Conservation (phyloP, 2,888 invertebrate genomes). For the Onthophagus sagittarius region DNA sequence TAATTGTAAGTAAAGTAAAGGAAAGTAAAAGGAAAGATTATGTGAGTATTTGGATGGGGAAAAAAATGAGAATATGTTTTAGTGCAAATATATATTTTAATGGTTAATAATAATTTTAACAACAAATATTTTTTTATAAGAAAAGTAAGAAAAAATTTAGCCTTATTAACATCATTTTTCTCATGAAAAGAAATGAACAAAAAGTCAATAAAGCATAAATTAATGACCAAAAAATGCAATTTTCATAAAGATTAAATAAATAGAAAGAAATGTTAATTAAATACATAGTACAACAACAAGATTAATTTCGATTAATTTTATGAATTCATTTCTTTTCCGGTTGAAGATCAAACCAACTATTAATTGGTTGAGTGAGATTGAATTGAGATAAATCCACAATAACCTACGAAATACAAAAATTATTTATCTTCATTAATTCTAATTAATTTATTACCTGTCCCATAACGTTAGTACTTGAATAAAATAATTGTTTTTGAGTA, state of each 20-base stretch:
- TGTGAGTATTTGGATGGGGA: too few species aligned
- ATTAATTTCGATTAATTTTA: neutral
- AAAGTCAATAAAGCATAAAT: too few species aligned
- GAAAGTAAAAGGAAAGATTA: neutral
- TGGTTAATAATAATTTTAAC: neutral
- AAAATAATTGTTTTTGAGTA: slow-evolving; percentile 80
- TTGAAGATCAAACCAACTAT: slow-evolving; percentile 70
- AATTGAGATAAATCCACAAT: slow-evolving; percentile 62
- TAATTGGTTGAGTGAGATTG: slow-evolving; percentile 64
- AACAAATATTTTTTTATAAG: too few species aligned
- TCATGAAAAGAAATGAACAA: too few species aligned
- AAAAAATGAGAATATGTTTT: neutral
- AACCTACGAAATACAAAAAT: slow-evolving; percentile 51
- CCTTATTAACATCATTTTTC: too few species aligned
- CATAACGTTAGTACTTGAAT: slow-evolving; percentile 76
- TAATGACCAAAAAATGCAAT: too few species aligned
- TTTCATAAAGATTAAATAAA: too few species aligned
- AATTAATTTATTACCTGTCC: slow-evolving; percentile 56
- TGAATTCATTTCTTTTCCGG: slow-evolving; percentile 49
- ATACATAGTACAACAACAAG: neutral
- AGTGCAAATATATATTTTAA: neutral
- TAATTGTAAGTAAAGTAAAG: too few species aligned
- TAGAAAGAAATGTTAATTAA: too few species aligned
- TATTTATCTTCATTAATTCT: neutral
- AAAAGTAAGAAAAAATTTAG: too few species aligned